These are phyloP conservation scores for Perithous albicinctus DNA, from an alignment of 2,888 invertebrate genomes.

Conservation along the genomic window DNA sequence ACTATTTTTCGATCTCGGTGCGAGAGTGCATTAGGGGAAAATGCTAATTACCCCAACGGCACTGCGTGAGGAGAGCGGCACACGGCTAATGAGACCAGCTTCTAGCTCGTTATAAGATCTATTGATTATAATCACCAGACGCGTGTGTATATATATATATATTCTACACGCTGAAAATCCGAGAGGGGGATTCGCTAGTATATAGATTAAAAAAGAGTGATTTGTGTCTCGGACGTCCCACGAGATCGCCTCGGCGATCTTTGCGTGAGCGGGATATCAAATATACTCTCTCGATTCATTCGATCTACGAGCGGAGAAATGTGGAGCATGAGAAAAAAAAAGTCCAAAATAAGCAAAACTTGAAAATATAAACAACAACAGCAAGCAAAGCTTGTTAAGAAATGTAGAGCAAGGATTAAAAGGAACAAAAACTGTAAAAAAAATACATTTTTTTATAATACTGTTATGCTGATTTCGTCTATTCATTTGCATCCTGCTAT, in stretches of 20 bases:
- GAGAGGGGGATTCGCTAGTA: conserved; percentile 21
- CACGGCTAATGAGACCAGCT: conserved; percentile 75
- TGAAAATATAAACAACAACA: too few relatives aligned
- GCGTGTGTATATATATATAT: background rate
- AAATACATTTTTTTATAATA: too few relatives aligned
- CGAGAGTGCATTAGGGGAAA: conserved; percentile 46
- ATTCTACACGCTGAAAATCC: background rate
- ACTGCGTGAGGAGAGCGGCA: conserved; percentile 64
- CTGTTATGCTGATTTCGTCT: too few relatives aligned
- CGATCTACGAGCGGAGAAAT: conserved; percentile 35
- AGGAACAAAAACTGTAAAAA: too few relatives aligned
- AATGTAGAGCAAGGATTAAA: too few relatives aligned
- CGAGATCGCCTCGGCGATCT: conserved; percentile 44
- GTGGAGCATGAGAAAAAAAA: conserved; percentile 30
- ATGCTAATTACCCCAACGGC: conserved; percentile 73
- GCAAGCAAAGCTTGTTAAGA: too few relatives aligned
- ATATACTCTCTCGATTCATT: conserved; percentile 21
- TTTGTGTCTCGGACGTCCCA: conserved; percentile 35
- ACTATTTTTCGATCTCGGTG: background rate
- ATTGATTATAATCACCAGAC: conserved; percentile 75
- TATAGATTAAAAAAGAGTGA: conserved; percentile 46
- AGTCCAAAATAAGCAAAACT: too few relatives aligned
- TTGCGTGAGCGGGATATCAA: conserved; percentile 24
- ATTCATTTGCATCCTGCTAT: too few relatives aligned
- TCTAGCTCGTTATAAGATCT: conserved; percentile 69